Evolutionary conservation across 2,113 vertebrate genomes (phyloP), one percentile per base, ranked within the genome.

Genomic region (Cariama cristata): DNA sequence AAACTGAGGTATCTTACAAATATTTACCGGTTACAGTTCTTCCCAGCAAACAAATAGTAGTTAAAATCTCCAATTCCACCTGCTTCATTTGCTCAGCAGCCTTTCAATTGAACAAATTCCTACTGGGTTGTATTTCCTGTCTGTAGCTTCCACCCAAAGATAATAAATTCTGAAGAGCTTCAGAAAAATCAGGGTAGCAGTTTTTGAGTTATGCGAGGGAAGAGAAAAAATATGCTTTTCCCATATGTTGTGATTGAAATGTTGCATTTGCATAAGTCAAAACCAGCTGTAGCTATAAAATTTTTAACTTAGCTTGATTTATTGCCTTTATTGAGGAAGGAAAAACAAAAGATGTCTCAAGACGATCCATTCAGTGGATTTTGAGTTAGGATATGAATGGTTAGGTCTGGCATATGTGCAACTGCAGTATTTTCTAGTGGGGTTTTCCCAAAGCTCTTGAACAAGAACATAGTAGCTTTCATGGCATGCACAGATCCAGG

Each of bases 191-290:
- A 72, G 59, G 86, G 85, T 63, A 93, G 74, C 14, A 4, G 32
- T 26, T 96, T 93, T 74, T 96, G 79, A 95, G 55, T 95, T 89
- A 93, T 27, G 68, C 59, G 68, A 88, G 33, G 27, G 45, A 95
- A 92, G 5, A 13, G 45, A 71, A 79, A 88, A 89, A 88, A 86
- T 93, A 95, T 50, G 81, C 45, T 95, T 97, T 95, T 66, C 76
- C 95, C 92, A 88, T 97, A 94, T 89, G 93, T 67, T 94, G 93
- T 90, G 94, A 95, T 81, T 93, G 96, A 95, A 97, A 94, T 82
- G 79, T 82, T 96, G 89, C 38, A 95, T 97, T 96, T 97, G 76
- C 97, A 88, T 97, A 96, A 91, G 83, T 88, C 86, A 96, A 97
- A 96, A 92, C 71, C 96, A 97, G 95, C 93, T 97, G 94, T 53